Base-by-base conservation (phyloP, 2,113 vertebrate genomes). In the Telmatochromis brichardi region DNA sequence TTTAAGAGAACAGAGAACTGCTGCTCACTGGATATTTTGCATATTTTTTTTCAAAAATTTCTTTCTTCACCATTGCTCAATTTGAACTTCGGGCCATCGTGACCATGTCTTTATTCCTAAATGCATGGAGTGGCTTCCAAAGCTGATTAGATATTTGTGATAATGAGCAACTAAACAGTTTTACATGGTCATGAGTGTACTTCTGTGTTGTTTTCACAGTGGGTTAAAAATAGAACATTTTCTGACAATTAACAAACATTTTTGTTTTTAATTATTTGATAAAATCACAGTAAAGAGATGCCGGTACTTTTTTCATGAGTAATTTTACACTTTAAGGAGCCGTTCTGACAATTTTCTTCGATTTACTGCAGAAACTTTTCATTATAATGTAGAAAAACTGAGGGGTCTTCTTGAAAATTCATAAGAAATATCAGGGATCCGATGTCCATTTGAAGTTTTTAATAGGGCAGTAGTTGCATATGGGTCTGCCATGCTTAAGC, bases 401-500 rank as follows among this genome's bases (percentile, higher is more conserved):
- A 65, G 33, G 60, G 10, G 60, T 37, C 60, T 65, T 65, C 4
- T n/a, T 65, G 60, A 65, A 65, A 21, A 4, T 40, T 68, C 11
- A 21, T 40, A 68, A 40, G 63, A 68, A 14, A 21, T 68, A 40
- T 40, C 35, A 40, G 35, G 35, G 5, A 68, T 68, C 19, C 2
- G 2, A 40, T 68, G 63, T 68, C 19, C 11, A 14, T 68, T 68
- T 21, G 17, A 65, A 3, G 63, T 40, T 4, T 40, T 40, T 21
- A 37, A 40, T 40, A 4, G 35, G 35, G 19, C 35, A 68, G 2
- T 3, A 21, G 35, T 6, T 68, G 60, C 10, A 37, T 40, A 68
- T 68, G 63, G 63, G 7, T 23, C 2, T 40, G 0, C 7, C 63
- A 68, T 40, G 0, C 1, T 21, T 68, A 68, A 37, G 33, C 1